Evolutionary conservation across 2,113 vertebrate genomes (phyloP).

Genomic region (Sapajus apella): DNA sequence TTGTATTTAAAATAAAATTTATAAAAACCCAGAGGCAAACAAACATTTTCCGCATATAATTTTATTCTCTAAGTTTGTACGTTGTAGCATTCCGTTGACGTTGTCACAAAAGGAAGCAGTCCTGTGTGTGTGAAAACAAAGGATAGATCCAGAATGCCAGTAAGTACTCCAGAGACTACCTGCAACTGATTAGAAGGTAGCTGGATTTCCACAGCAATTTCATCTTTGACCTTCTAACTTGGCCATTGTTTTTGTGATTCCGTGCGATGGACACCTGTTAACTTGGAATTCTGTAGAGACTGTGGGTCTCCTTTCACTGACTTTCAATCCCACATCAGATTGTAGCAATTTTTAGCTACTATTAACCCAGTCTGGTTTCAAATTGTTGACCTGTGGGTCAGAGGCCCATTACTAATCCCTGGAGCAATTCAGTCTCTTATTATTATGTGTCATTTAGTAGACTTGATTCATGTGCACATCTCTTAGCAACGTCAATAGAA

Average conservation of each 20-base stretch:
- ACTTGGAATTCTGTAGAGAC: neutral
- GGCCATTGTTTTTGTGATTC: neutral
- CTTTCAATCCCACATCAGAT: constrained; percentile 32
- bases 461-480: constrained; percentile 34
- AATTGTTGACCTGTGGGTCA: constrained; percentile 59
- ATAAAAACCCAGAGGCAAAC: neutral
- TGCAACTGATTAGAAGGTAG: neutral
- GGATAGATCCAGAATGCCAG: rapidly evolving
- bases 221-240: neutral
- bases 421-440: constrained; percentile 8
- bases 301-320: neutral
- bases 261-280: neutral
- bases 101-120: neutral
- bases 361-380: constrained; percentile 46
- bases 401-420: constrained; percentile 41
- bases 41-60: neutral
- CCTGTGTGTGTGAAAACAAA: neutral
- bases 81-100: neutral
- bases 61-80: neutral
- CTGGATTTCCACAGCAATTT: neutral
- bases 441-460: constrained; percentile 49
- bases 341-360: constrained; percentile 54
- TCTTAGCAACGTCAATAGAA: constrained; percentile 45
- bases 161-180: neutral
- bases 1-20: neutral